Evolutionary conservation across 1,140 invertebrate genomes (phyloP).

Genomic region (Magallana angulata): DNA sequence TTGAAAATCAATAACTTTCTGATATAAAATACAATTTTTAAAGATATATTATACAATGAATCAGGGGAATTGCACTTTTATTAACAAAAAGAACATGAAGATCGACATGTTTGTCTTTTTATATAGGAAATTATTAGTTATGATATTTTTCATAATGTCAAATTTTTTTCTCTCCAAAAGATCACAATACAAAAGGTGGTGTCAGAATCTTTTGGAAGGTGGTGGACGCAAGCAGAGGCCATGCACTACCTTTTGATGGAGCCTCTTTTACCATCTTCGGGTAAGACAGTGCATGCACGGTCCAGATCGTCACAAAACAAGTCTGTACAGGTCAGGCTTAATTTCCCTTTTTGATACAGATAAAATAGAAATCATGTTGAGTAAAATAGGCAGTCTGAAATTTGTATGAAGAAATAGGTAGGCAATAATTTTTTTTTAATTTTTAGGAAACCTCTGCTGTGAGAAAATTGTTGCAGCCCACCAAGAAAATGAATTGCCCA

Average conservation of each 20-base stretch:
- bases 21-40: too few species aligned
- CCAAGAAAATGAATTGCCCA: neutral
- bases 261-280: neutral
- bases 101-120: too few species aligned
- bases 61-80: too few species aligned
- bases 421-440: neutral
- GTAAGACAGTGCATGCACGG: neutral
- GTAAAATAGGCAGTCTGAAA: neutral
- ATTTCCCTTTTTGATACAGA: neutral
- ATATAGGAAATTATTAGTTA: too few species aligned
- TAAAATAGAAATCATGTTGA: neutral
- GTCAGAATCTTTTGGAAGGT: slow-evolving; percentile 8
- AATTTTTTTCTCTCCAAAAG: neutral
- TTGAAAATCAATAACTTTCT: too few species aligned
- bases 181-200: slow-evolving; percentile 10
- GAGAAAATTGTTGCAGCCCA: neutral
- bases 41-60: too few species aligned
- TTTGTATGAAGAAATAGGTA: neutral
- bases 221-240: neutral
- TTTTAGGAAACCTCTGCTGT: neutral
- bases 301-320: neutral
- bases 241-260: slow-evolving; percentile 18
- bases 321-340: neutral
- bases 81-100: too few species aligned
- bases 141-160: too few species aligned